These are phyloP conservation scores for Pemphredon lugubris DNA, from an alignment of 2,888 invertebrate genomes.

Conservation along the genomic window DNA sequence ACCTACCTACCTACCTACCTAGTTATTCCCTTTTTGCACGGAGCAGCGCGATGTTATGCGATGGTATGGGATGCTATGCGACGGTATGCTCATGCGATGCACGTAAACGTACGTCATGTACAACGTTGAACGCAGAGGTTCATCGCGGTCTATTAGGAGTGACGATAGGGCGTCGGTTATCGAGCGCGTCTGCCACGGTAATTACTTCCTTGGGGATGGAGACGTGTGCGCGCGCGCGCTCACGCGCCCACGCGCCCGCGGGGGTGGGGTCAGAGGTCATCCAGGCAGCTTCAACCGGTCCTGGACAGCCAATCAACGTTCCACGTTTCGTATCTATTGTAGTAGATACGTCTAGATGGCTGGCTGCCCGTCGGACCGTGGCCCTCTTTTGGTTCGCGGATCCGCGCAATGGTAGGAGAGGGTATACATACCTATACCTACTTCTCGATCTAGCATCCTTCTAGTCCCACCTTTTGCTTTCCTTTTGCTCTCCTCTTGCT, in stretches of 20 bases:
- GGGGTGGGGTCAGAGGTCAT: slow-evolving; percentile 78
- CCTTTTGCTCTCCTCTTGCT: no score
- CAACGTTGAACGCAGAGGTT: neutral
- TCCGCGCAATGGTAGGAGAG: no score
- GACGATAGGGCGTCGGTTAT: slow-evolving; percentile 73
- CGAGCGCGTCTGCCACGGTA: slow-evolving; percentile 77
- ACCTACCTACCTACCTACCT: no score
- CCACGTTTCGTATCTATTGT: slow-evolving; percentile 71
- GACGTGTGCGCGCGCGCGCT: slow-evolving; percentile 77
- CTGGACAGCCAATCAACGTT: slow-evolving; percentile 76
- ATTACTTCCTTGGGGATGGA: slow-evolving; percentile 78
- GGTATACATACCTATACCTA: no score
- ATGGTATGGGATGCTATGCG: no score
- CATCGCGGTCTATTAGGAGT: slow-evolving; percentile 20
- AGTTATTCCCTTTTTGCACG: no score
- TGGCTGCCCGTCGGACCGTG: slow-evolving; percentile 3
- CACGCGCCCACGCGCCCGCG: slow-evolving; percentile 76
- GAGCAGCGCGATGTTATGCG: no score
- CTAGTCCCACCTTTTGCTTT: no score
- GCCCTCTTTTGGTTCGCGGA: neutral
- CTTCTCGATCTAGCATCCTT: no score
- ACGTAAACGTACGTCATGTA: no score
- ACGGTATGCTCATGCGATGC: no score
- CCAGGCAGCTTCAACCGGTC: slow-evolving; percentile 71
- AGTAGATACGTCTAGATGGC: no score